Conservation (phyloP, 2,113 vertebrate genomes). For the Vulpes ferrilata region DNA sequence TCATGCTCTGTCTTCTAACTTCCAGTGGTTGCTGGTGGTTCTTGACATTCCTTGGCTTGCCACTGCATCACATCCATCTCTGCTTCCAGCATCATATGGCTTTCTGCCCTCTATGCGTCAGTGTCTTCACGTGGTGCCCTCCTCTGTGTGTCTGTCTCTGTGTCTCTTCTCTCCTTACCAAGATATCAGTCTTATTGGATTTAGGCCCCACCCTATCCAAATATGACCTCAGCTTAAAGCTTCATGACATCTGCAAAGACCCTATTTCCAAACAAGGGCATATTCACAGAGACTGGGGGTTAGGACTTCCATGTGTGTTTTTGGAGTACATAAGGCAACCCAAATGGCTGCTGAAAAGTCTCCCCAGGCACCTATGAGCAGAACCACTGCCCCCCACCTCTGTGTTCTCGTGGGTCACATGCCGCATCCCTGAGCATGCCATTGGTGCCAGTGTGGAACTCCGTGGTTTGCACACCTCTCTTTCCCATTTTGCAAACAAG, state of each 20-base stretch:
- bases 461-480: background rate
- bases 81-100: fast-evolving
- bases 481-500: background rate
- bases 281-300: background rate
- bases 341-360: background rate
- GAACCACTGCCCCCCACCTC: background rate
- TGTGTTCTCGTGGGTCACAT: background rate
- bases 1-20: too few species aligned
- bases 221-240: background rate
- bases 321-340: background rate
- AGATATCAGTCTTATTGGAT: background rate
- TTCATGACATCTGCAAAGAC: background rate
- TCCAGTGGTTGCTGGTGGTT: background rate
- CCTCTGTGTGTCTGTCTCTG: background rate
- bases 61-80: background rate
- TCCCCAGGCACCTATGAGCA: background rate
- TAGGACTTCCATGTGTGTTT: background rate
- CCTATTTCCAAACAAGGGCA: background rate
- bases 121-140: background rate
- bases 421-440: fast-evolving
- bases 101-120: background rate
- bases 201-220: background rate
- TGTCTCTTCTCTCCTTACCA: background rate
- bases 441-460: background rate
- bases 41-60: background rate